Evolutionary conservation across 2,888 invertebrate species (phyloP), one percentile per base, ranked within the genome.

Genomic region (Lochmaea capreae): DNA sequence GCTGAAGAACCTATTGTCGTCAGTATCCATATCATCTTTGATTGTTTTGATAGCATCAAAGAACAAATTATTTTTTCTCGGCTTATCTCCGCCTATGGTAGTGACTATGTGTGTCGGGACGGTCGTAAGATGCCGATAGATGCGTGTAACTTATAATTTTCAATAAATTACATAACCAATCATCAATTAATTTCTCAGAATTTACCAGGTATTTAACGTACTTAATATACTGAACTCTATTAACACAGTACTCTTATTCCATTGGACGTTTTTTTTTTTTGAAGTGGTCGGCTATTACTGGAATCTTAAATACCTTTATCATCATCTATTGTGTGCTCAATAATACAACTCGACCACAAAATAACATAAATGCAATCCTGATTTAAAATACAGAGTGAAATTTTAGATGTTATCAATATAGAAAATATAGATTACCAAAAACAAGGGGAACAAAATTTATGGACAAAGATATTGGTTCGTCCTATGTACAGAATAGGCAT

Each of bases 141-240:
- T 54, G 54, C 54, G 54, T 54, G 54, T 54, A 16, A 54, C 54
- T 54, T 54, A 54, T 16, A 54, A 54, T 54, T 54, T 54, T 10
- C 54, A 54, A 54, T 54, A 54, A 16, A 54, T 54, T 54, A 54
- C 18, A 54, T 54, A 54, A 54, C 18, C 54, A 54, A 18, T 54
- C 54, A 54, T 54, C 54, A 54, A 16, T 54, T 54, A 54, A 54
- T 54, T 54, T 54, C 54, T 54, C 54, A 18, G 54, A 54, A 54
- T 54, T 54, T 10, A 54, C 54, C 18, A 54, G 54, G 54, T 54
- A 16, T 18, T 16, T 10, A 9, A 10, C n/a, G 49, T n/a, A 49
- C 49, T 49, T 49, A 49, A 49, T 49, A 14, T 46, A 46, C 46
- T 46, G 14, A 46, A 46, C 16, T 54, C 18, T 54, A 54, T 54